Evolutionary conservation across 2,113 vertebrate genomes (phyloP).

Genomic region (Podiceps cristatus): DNA sequence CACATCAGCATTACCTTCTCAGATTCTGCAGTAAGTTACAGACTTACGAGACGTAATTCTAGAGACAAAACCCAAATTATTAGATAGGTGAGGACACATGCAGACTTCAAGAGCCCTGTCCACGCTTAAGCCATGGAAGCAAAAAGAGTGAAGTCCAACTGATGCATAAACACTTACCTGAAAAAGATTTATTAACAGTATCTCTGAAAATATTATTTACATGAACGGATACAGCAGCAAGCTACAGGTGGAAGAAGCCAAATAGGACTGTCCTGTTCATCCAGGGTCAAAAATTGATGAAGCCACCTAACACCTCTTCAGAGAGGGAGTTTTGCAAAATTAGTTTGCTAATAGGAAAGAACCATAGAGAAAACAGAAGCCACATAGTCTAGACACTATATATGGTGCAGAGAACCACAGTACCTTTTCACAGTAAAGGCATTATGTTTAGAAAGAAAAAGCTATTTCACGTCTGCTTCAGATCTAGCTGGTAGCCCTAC

Average conservation of each 20-base stretch:
- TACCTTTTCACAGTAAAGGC: background rate
- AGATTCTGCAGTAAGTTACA: background rate
- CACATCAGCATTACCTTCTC: background rate
- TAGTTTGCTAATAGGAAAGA: background rate
- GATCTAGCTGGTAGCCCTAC: background rate
- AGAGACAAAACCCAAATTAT: background rate
- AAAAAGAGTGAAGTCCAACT: background rate
- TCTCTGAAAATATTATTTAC: background rate
- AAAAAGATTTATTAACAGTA: background rate
- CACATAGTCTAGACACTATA: fast-evolving
- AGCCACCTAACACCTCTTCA: background rate
- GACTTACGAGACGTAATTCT: fast-evolving
- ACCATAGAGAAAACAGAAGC: background rate
- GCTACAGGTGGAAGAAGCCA: fast-evolving
- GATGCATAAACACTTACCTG: background rate
- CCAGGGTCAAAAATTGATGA: background rate
- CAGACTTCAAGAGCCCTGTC: background rate
- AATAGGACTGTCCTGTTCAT: background rate
- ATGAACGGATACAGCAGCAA: background rate
- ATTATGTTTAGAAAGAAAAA: background rate
- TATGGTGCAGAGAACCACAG: background rate
- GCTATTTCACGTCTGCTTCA: background rate
- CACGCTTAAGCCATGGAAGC: background rate
- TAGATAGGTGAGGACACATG: background rate
- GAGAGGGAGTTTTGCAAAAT: background rate